phyloP scores from a whole-genome alignment of 2,797 vertebrate species.

The Falco cherrug region DNA sequence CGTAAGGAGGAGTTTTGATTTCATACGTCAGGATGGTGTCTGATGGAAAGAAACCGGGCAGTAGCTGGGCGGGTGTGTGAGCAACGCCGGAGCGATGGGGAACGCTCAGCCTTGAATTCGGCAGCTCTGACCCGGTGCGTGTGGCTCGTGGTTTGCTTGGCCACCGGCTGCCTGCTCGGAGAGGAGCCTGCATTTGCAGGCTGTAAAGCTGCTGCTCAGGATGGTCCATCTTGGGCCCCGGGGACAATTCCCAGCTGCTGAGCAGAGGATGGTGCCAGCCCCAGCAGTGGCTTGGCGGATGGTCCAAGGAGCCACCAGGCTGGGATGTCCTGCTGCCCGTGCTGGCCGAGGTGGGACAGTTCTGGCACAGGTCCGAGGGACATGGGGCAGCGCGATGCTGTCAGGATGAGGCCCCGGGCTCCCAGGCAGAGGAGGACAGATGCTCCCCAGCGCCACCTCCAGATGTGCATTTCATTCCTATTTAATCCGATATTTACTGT shows the following conservation, averaged over 20 bases:
- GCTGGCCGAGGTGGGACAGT: not conserved
- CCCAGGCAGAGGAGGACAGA: not conserved
- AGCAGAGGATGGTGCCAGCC: not conserved
- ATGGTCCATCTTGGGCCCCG: not conserved
- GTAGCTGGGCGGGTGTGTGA: not conserved
- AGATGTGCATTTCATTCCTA: slow-evolving; percentile 18
- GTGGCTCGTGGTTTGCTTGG: not conserved
- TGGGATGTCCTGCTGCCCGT: not conserved
- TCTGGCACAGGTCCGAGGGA: rapidly evolving
- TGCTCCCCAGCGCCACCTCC: not conserved
- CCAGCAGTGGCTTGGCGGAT: rapidly evolving
- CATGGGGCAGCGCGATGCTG: rapidly evolving
- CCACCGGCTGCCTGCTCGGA: not conserved
- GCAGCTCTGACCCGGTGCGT: not conserved
- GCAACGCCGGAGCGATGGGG: rapidly evolving
- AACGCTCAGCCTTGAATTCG: rapidly evolving
- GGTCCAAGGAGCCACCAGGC: not conserved
- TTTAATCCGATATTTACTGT: not conserved
- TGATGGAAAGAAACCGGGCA: not conserved
- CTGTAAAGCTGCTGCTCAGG: not conserved
- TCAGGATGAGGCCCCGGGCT: not conserved
- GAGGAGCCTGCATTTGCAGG: not conserved
- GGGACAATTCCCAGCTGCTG: not conserved
- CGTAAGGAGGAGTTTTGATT: not conserved
- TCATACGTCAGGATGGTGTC: not conserved